Conservation (phyloP, 2,113 vertebrate genomes). For the Pseudorasbora parva region DNA sequence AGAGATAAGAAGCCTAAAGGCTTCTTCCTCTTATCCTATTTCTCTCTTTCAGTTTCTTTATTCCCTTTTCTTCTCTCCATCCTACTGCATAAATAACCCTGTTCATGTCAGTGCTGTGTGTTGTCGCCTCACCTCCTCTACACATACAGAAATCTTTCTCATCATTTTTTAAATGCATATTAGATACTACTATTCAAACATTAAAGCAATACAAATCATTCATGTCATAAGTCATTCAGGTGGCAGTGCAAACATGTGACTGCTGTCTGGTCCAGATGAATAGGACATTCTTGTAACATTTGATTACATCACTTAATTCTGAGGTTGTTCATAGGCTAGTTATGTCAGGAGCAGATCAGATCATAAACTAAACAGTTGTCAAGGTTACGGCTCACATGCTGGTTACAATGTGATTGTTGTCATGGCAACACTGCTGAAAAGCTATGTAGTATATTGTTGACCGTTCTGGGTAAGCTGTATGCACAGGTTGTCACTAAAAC, state of each 20-base stretch:
- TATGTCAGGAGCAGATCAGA: conserved; percentile 5
- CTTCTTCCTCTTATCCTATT: too few relatives aligned
- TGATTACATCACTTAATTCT: not conserved
- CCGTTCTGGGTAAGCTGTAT: conserved; percentile 1
- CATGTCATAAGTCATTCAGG: not conserved
- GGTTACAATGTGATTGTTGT: conserved; percentile 36
- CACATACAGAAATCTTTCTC: not conserved
- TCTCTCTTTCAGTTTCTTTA: too few relatives aligned
- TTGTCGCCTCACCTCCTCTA: not conserved
- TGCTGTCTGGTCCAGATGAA: too few relatives aligned
- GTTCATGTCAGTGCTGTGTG: not conserved
- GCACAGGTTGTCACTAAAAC: not conserved
- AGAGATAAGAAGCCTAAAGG: too few relatives aligned
- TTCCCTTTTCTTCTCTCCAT: too few relatives aligned
- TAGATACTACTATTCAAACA: not conserved
- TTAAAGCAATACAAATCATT: not conserved
- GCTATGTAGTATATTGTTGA: not conserved
- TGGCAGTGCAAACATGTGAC: not conserved
- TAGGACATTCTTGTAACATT: too few relatives aligned
- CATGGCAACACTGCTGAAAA: conserved; percentile 36
- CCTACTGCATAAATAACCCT: not conserved
- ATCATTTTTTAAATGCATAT: not conserved
- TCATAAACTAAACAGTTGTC: conserved; percentile 24
- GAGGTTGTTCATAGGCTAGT: not conserved
- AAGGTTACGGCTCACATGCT: not conserved